Conservation (phyloP, 2,113 vertebrate genomes). For the Petrocephalus microphthalmus region DNA sequence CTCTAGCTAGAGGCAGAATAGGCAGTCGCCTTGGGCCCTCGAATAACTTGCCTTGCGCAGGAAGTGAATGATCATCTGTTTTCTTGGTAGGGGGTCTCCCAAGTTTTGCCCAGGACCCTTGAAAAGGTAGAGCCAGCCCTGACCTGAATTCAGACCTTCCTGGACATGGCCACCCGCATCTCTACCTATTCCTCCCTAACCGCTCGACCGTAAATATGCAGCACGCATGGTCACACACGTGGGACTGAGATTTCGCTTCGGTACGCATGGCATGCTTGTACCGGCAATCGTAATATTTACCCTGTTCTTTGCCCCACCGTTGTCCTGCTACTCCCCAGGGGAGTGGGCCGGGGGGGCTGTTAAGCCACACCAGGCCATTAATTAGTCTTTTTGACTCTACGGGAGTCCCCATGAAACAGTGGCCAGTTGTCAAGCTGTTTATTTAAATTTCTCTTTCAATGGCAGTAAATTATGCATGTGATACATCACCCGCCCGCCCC, state of each 20-base stretch:
- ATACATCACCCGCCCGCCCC: constrained; percentile 78
- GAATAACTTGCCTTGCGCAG: neutral
- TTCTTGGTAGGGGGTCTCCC: neutral
- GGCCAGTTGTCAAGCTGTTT: constrained; percentile 91
- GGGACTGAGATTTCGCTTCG: neutral
- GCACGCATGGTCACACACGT: neutral
- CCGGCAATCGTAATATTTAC: neutral
- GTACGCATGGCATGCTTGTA: neutral
- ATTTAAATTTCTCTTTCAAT: constrained; percentile 99
- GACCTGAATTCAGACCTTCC: neutral
- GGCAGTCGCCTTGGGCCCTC: neutral
- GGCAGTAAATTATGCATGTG: constrained; percentile 94
- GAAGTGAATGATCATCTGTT: neutral
- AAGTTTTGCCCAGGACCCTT: no score
- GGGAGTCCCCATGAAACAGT: constrained; percentile 81
- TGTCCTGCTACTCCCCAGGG: neutral
- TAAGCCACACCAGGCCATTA: constrained; percentile 71
- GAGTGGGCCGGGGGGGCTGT: neutral
- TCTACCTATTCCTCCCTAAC: no score
- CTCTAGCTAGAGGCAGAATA: no score
- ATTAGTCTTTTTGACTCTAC: constrained; percentile 78
- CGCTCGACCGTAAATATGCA: neutral
- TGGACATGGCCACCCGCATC: no score
- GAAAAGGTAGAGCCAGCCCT: no score
- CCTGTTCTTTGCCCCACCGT: neutral